Evolutionary conservation across 2,888 invertebrate genomes (phyloP), one percentile per base, ranked within the genome.

Genomic region (Xanthorhoe designata): DNA sequence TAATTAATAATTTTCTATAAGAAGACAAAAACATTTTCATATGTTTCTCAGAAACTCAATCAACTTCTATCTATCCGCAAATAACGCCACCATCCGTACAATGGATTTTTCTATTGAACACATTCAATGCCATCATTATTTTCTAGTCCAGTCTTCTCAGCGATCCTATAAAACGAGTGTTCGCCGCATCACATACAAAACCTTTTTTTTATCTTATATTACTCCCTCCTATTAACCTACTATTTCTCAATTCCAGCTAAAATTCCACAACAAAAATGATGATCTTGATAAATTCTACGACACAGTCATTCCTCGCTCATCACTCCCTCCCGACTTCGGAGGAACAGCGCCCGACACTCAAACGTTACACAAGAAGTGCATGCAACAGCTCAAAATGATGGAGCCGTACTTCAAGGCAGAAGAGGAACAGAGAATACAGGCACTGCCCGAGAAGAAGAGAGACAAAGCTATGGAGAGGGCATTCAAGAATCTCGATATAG

Each of bases 401-500:
- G 89, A 90, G 49, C 81, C 87, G 0, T 92, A 89, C 78, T 94
- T 90, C 81, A 83, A 79, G 19, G 86, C 85, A 13, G 94, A 94
- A 64, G 91, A 94, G 69, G 87, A 85, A 24, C 93, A 93, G 76
- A 82, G 93, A 55, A 75, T 86, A 58, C 81, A 82, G 0, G 92
- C 91, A 1, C 70, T 91, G 24, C 90, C 91, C 0, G 89, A 89
- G 64, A 92, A 92, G 71, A 92, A 92, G 58, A 69, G 88, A 6
- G 90, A 91, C 7, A 91, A 90, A 50, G 96, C 95, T 0, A 92
- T 96, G 70, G 96, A 96, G 72, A 95, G 95, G 49, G 95, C 95
- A 7, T 96, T 96, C 77, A 96, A 96, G 76, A 96, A 96, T 77
- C 82, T 96, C 42, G 95, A 96, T 53, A 95, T 96, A 69, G 96